Conservation (phyloP, 2,113 vertebrate genomes). For the Seriola quinqueradiata region DNA sequence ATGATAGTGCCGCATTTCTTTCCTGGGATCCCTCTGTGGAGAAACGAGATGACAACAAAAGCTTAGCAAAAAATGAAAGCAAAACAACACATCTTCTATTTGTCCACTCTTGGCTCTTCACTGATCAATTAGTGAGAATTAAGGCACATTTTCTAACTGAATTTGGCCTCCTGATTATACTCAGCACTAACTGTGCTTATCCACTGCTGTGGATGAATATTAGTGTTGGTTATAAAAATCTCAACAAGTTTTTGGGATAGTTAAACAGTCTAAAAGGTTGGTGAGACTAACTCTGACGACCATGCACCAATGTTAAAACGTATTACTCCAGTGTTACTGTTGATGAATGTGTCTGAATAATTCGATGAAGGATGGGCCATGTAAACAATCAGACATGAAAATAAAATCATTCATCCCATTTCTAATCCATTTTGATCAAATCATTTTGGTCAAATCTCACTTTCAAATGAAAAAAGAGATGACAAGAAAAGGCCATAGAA, state of each 20-base stretch:
- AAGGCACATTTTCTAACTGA: constrained; percentile 4
- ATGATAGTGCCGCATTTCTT: constrained; percentile 85
- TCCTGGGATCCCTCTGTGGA: constrained; percentile 82
- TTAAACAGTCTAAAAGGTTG: too few relatives aligned
- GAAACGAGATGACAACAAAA: constrained; percentile 46
- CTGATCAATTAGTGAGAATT: constrained; percentile 13
- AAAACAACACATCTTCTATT: constrained; percentile 32
- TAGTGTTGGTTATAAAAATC: too few relatives aligned
- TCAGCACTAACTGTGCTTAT: not conserved
- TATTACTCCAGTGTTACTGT: too few relatives aligned
- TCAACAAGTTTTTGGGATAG: too few relatives aligned
- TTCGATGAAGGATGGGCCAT: not conserved
- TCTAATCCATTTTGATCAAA: constrained; percentile 5
- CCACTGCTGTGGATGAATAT: too few relatives aligned
- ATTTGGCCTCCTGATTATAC: not conserved
- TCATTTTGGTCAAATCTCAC: not conserved
- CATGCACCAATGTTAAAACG: too few relatives aligned
- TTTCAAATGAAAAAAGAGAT: constrained; percentile 20
- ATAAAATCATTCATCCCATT: not conserved
- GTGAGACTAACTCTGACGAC: too few relatives aligned
- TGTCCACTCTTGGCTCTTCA: not conserved
- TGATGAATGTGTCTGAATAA: not conserved
- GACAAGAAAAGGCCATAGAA: constrained; percentile 16
- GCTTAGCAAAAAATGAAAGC: constrained; percentile 22
- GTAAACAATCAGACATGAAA: not conserved